A percentile compares a stretch with the other conserved stretches of the same genome.
Conservation (phyloP, 2,888 invertebrate genomes). For the Cheilosia vernalis region DNA sequence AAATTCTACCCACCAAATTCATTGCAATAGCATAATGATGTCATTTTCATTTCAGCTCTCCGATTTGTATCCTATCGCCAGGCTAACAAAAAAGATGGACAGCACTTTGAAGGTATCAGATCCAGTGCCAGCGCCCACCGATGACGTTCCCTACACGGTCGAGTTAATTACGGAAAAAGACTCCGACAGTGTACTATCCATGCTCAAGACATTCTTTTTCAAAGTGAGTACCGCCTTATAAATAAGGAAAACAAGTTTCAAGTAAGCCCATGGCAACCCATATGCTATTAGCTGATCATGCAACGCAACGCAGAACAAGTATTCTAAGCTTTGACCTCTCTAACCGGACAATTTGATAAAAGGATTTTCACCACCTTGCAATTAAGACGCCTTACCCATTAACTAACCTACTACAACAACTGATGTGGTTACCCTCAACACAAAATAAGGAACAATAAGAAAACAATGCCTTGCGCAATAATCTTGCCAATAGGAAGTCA, state of each 20-base stretch:
- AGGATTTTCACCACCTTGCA: constrained; percentile 13
- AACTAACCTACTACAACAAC: background rate
- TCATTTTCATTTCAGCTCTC: constrained; percentile 79
- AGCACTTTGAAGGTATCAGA: constrained; percentile 80
- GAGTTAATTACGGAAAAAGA: constrained; percentile 84
- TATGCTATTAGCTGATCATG: background rate
- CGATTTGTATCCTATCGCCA: constrained; percentile 82
- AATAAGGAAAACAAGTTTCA: background rate
- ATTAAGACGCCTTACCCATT: background rate
- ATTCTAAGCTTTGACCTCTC: constrained; percentile 10
- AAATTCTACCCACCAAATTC: too few relatives aligned
- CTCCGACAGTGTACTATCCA: constrained; percentile 84
- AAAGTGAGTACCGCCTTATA: constrained; percentile 80
- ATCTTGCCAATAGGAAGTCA: constrained; percentile 55
- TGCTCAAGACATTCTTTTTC: constrained; percentile 86
- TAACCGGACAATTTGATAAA: constrained; percentile 26
- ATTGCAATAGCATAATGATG: background rate
- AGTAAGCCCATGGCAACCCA: background rate
- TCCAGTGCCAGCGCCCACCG: constrained; percentile 28
- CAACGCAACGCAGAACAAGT: background rate
- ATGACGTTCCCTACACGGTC: constrained; percentile 81
- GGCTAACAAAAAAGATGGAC: constrained; percentile 82
- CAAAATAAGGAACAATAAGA: constrained; percentile 14
- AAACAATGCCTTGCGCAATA: constrained; percentile 19
- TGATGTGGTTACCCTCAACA: constrained; percentile 4